phyloP scores from a whole-genome alignment of 2,888 invertebrate genomes.

The Drosophila nigritarsus region DNA sequence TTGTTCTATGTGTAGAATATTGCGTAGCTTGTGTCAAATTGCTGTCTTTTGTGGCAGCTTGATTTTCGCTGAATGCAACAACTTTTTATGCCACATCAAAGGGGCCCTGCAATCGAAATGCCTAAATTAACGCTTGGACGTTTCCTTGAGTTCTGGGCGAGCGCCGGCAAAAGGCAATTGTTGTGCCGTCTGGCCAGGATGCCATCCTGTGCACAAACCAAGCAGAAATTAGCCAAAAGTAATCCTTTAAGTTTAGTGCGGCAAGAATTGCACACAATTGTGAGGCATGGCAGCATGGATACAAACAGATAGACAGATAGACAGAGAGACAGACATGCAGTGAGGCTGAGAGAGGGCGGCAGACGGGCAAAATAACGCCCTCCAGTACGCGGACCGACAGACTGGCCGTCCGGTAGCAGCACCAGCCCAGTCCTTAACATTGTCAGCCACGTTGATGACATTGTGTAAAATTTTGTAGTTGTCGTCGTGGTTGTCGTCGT shows the following conservation, averaged over 20 bases:
- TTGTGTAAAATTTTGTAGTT: constrained; percentile 75
- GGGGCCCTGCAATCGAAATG: constrained; percentile 24
- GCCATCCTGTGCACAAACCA: constrained; percentile 25
- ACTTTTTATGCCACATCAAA: constrained; percentile 30
- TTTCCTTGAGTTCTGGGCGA: constrained; percentile 33
- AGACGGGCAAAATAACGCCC: constrained; percentile 21
- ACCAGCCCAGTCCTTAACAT: constrained; percentile 37
- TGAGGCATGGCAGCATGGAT: constrained; percentile 27
- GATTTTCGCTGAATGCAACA: constrained; percentile 19
- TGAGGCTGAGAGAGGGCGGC: background rate
- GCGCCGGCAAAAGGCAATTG: constrained; percentile 36
- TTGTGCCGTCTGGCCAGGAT: constrained; percentile 23
- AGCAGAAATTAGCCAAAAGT: constrained; percentile 75
- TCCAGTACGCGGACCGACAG: constrained; percentile 20
- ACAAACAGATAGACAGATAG: constrained; percentile 19
- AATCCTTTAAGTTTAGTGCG: constrained; percentile 76
- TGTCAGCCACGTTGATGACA: constrained; percentile 74
- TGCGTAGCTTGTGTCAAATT: background rate
- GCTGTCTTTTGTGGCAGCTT: constrained; percentile 7
- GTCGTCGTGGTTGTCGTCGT: constrained; percentile 41
- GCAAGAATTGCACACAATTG: constrained; percentile 74
- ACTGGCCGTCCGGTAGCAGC: constrained; percentile 13
- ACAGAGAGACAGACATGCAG: background rate
- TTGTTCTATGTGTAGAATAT: background rate
- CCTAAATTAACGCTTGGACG: constrained; percentile 30